Conservation (phyloP, 2,888 invertebrate species). For the Cybosia mesomella region DNA sequence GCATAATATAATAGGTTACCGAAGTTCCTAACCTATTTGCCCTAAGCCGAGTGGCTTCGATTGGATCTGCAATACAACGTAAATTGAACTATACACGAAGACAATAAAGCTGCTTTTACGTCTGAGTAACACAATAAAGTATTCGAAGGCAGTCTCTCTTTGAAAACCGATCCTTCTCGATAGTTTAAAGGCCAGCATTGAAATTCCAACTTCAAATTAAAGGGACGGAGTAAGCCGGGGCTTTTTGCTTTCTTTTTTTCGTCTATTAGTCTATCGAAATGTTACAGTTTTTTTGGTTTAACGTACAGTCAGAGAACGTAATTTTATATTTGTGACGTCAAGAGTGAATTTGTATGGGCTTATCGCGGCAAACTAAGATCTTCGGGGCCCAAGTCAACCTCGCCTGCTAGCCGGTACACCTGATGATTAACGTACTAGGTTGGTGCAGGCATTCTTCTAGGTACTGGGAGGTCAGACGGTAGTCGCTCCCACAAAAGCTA, state of each 20-base stretch:
- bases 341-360: too few relatives aligned
- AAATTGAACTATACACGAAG: conserved; percentile 4
- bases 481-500: too few relatives aligned
- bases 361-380: too few relatives aligned
- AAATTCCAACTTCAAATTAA: background rate
- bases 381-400: too few relatives aligned
- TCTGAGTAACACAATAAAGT: background rate
- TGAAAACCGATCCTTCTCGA: background rate
- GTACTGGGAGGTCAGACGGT: too few relatives aligned
- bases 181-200: background rate
- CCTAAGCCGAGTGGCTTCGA: background rate
- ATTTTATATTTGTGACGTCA: too few relatives aligned
- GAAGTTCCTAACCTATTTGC: conserved; percentile 6
- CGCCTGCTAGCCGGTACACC: too few relatives aligned
- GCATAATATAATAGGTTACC: background rate
- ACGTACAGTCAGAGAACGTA: too few relatives aligned
- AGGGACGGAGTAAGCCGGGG: background rate
- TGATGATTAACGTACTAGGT: too few relatives aligned
- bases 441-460: too few relatives aligned
- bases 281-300: too few relatives aligned
- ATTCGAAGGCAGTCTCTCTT: background rate
- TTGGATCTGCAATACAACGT: background rate
- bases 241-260: background rate
- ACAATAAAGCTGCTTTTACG: conserved; percentile 8
- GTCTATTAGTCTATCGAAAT: too few relatives aligned